Evolutionary conservation across 2,888 invertebrate species (phyloP), one percentile per base, ranked within the genome.

Genomic region (Steinernema scapterisci): DNA sequence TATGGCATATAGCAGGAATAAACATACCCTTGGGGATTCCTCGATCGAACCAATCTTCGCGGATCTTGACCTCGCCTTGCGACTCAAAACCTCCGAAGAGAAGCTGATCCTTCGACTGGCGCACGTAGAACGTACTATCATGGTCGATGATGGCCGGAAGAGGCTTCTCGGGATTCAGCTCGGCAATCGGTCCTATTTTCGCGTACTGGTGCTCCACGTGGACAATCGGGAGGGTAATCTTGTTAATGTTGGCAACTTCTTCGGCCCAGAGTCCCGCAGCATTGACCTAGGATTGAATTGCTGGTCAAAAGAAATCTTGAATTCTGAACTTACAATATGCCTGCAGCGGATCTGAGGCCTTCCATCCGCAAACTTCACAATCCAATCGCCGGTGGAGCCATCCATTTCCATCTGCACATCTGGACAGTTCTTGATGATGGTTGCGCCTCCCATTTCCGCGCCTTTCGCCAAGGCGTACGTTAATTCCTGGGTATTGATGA

Each of bases 181-280:
- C 86, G 1, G 86, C 84, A 23, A 89, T 81, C 3, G 87, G 78
- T 31, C 83, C 81, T 0, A 89, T 88, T 13, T 89, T 85, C 43
- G 89, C 82, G 78, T 89, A 90, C 80, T 90, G 89, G 79, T 90
- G 89, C 75, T 89, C 88, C 1, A 89, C 86, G 25, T 89, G 88
- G 5, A 89, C 88, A 6, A 89, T 80, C 1, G 89, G 89, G 5
- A 89, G 78, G 45, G 88, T 86, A 21, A 88, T 79, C 1, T 88
- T 88, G 3, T 84, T 84, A 76, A 89, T 75, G 52, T 85, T 79
- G 0, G 88, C 89, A n/a, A 90, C 84, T 78, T 90, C 89, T 54
- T 87, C 84, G 1, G 88, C 89, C 88, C 89, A 89, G 78, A 89
- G 88, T 9, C 89, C 89, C 88, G 77, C 27, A 13, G 63, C 19